Percentiles rank a stretch among this genome's conserved stretches.
phyloP scores from a whole-genome alignment of 2,113 vertebrate species.

The Atherinomorus stipes region DNA sequence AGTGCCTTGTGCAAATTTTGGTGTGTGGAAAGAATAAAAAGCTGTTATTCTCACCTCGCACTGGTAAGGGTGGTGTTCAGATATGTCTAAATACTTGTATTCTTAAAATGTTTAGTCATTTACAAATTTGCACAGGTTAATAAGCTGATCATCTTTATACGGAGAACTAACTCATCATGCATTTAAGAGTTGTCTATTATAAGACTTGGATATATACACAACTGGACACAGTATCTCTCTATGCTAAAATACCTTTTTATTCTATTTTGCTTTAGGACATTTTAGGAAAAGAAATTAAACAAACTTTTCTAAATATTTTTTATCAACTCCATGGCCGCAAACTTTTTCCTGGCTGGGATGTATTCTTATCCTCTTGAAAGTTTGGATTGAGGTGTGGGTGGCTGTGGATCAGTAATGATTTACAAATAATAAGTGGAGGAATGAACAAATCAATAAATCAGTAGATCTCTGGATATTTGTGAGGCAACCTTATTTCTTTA shows the following conservation, averaged over 20 bases:
- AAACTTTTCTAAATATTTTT: slow-evolving; percentile 25
- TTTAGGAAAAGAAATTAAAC: slow-evolving; percentile 3
- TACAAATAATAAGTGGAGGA: slow-evolving; percentile 82
- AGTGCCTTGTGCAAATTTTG: slow-evolving; percentile 51
- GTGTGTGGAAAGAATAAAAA: slow-evolving; percentile 35
- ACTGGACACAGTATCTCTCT: neutral
- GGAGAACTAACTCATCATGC: too few species aligned
- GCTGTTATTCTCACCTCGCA: slow-evolving; percentile 28
- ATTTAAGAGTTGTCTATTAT: neutral
- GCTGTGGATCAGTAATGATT: slow-evolving; percentile 75
- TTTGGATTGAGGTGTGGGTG: slow-evolving; percentile 63
- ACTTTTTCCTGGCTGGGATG: slow-evolving; percentile 23
- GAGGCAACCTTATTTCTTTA: slow-evolving; percentile 76
- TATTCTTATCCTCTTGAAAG: slow-evolving; percentile 22
- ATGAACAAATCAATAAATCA: slow-evolving; percentile 84
- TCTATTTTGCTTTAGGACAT: neutral
- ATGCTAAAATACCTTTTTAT: neutral
- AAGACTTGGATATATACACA: neutral
- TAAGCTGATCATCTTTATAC: too few species aligned
- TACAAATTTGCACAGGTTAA: neutral
- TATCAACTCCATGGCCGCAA: slow-evolving; percentile 5
- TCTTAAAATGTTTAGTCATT: neutral
- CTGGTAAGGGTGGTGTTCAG: neutral
- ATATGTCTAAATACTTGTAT: slow-evolving; percentile 1
- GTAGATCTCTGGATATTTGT: slow-evolving; percentile 76